A percentile compares a stretch with the other conserved stretches of the same genome.
Evolutionary conservation across 1,140 invertebrate species (phyloP).

Genomic region (Marisa cornuarietis): DNA sequence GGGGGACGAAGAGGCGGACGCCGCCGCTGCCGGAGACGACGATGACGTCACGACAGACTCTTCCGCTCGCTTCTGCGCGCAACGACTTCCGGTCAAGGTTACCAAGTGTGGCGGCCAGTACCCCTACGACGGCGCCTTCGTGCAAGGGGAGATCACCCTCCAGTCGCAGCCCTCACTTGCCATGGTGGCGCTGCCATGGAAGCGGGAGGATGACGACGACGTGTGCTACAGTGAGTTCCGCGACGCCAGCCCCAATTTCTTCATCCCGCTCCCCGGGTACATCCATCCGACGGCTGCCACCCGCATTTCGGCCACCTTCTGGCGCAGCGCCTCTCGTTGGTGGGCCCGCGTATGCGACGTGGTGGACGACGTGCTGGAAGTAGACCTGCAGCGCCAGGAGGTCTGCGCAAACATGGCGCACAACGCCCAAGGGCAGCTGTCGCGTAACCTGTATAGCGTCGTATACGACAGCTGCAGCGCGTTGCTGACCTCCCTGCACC

Average conservation of each 20-base stretch:
- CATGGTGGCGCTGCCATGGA: constrained; percentile 36
- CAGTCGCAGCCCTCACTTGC: constrained; percentile 21
- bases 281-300: constrained; percentile 5
- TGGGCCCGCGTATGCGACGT: constrained; percentile 19
- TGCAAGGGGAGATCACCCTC: constrained; percentile 29
- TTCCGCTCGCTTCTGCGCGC: constrained; percentile 1
- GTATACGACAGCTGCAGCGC: constrained; percentile 32
- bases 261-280: constrained; percentile 31
- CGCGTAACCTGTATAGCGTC: constrained; percentile 13
- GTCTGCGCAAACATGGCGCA: constrained; percentile 32
- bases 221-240: constrained; percentile 21
- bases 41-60: not conserved
- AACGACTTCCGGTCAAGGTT: constrained; percentile 17
- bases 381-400: constrained; percentile 22
- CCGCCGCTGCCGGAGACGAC: not conserved
- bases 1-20: too few species aligned
- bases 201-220: constrained; percentile 28
- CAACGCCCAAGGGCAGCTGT: constrained; percentile 23
- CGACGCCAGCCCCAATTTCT: constrained; percentile 29
- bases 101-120: constrained; percentile 36
- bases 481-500: constrained; percentile 30
- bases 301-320: constrained; percentile 6
- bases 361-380: constrained; percentile 22
- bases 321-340: constrained; percentile 15
- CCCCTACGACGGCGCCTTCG: constrained; percentile 34